Base-by-base conservation (phyloP, 2,113 vertebrate species). In the Xyliphius kryptos region DNA sequence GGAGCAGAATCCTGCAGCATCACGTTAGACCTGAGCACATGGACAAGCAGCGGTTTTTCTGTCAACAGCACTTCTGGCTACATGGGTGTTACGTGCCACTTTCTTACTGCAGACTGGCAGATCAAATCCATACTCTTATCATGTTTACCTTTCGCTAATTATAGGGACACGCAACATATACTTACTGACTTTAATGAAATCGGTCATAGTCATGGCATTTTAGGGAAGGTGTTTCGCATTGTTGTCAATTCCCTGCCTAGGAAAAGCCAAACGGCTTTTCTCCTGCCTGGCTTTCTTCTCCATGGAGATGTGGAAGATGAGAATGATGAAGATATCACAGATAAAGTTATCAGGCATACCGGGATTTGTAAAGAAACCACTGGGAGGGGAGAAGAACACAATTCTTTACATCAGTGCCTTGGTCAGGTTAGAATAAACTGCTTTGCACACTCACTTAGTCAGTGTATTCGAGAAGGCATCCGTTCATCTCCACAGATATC, bases 11-110 rank as follows among this genome's bases (percentile, higher is more conserved):
- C 85, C 56, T 84, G 87, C 59, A 88, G 85, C 16, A 79, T 88
- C 63, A 86, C 83, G 56, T 61, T 88, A 69, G 85, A 87, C 73
- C 67, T 87, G 51, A 86, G 82, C 79, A 76, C 59, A 59, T 86
- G 83, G 77, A 76, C 61, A 60, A 76, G 78, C 48, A 74, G 71
- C 40, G 53, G 68, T 66, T 60, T 73, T 69, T 56, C 61, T 70
- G 13, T 75, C 76, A 69, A 77, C 77, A 77, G 80, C 71, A 76
- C 64, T 63, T 73, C 56, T 7, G 84, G 86, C 56, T 88, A 85
- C 71, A 73, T 89, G 11, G 85, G 85, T n/a, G 81, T 89, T 48
- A 88, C 87, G 61, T 89, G 87, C 68, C 86, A 89, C 48, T 88
- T 86, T 50, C 83, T 89, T 38, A 81, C 84, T 16, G 71, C 79